Evolutionary conservation across 2,888 invertebrate species (phyloP), one percentile per base, ranked within the genome.

Genomic region (Smittia sp.): DNA sequence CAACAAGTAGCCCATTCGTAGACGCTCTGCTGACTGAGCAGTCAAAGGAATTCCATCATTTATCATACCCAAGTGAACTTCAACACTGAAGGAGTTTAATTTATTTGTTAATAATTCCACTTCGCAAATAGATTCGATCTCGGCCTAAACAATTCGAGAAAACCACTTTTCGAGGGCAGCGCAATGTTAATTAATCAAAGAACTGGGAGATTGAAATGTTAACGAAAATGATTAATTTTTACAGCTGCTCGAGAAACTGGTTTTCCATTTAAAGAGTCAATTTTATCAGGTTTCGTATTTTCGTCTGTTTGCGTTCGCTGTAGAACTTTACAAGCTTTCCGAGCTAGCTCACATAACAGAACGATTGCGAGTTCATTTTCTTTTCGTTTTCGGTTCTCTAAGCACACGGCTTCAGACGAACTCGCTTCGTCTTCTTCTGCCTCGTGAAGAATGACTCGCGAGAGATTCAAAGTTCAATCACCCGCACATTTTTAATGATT

Each of bases 401-500:
- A 69, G 41, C 69, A 52, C 25, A 24, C 46, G 54, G 41, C 25
- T 24, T 27, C 15, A 67, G 39, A 68, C 68, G 11, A 22, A 9
- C 13, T 46, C 22, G 11, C 15, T 68, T 68, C 9, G 6, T 65
- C 20, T 66, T 39, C 38, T 66, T 38, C 38, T n/a, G 46, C 46
- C 52, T 32, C 52, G 52, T 58, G 58, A 58, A 58, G 58, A 58
- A 58, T 58, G 58, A 58, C 58, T 58, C 58, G 58, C 18, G 58
- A 58, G 58, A 58, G 18, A 52, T 52, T 22, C 25, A 32, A 69
- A 54, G 69, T 69, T 69, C 69, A 69, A 69, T 69, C 69, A 69
- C 69, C 69, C 69, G 69, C 69, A 69, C 22, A 69, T 69, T 69
- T 69, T 69, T 69, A 69, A 69, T 69, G 69, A 69, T 69, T 67